Percentiles rank a stretch among this genome's conserved stretches.
These are phyloP conservation scores for Pristionchus fissidentatus DNA, from an alignment of 2,888 invertebrate genomes.

Conservation along the genomic window DNA sequence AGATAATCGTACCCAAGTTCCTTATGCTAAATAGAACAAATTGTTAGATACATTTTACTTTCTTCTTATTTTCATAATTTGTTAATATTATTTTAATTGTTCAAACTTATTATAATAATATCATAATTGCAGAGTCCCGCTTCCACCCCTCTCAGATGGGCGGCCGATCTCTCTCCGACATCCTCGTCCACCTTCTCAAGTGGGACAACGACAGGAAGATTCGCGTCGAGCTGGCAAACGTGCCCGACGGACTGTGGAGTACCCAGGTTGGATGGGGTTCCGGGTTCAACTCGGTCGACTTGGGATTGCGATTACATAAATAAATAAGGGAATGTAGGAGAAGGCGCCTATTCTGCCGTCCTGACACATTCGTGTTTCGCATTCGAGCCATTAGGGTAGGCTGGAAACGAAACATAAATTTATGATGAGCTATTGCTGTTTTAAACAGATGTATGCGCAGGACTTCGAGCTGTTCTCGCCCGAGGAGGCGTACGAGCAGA, in stretches of 20 bases:
- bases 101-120: neutral
- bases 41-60: too few species aligned
- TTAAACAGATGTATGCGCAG: neutral
- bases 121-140: slow-evolving; percentile 15
- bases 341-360: too few species aligned
- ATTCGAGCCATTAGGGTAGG: neutral
- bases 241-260: slow-evolving; percentile 19
- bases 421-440: too few species aligned
- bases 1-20: too few species aligned
- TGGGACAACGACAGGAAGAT: slow-evolving; percentile 42
- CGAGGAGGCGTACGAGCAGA: neutral
- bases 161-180: slow-evolving; percentile 4
- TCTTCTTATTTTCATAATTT: neutral
- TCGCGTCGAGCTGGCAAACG: slow-evolving; percentile 21
- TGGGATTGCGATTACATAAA: too few species aligned
- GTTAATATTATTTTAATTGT: neutral
- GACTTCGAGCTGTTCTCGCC: slow-evolving; percentile 2
- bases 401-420: neutral
- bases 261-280: neutral
- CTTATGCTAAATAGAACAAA: too few species aligned
- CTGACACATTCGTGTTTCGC: too few species aligned
- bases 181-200: slow-evolving; percentile 1
- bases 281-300: too few species aligned
- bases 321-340: too few species aligned
- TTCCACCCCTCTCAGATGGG: slow-evolving; percentile 34